Conservation (phyloP, 64 coral and sea anemone genomes). For the Montipora foliosa region DNA sequence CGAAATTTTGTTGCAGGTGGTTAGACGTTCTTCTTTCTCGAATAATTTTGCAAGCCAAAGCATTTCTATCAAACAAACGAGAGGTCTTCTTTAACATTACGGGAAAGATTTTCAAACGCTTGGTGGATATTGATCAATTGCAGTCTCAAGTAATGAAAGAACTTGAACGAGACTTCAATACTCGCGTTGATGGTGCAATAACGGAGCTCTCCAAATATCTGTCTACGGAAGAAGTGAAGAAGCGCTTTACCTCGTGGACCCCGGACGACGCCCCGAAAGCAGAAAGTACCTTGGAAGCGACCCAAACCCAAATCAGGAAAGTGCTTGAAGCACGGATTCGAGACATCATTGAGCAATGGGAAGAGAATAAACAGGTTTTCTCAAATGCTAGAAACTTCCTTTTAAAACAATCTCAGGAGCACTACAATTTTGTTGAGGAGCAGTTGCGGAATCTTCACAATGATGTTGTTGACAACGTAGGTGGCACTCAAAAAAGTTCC, state of each 20-base stretch:
- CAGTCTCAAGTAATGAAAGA: neutral
- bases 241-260: neutral
- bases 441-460: slow-evolving; percentile 8
- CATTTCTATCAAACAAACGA: neutral
- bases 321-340: neutral
- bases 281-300: neutral
- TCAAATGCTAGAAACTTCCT: neutral
- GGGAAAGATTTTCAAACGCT: neutral
- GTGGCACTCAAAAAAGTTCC: neutral
- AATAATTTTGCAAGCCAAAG: neutral
- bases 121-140: neutral
- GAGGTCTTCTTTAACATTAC: neutral
- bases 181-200: neutral
- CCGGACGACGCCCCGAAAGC: neutral
- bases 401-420: neutral
- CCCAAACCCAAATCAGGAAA: neutral
- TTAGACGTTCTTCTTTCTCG: neutral
- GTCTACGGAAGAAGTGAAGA: neutral
- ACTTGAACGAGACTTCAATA: neutral
- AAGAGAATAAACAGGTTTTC: slow-evolving; percentile 33
- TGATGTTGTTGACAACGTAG: neutral
- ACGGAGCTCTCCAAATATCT: neutral
- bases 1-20: neutral
- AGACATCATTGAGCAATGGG: slow-evolving; percentile 4
- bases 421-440: neutral